Conservation (phyloP, 2,888 invertebrate species). For the Proisotoma minuta region DNA sequence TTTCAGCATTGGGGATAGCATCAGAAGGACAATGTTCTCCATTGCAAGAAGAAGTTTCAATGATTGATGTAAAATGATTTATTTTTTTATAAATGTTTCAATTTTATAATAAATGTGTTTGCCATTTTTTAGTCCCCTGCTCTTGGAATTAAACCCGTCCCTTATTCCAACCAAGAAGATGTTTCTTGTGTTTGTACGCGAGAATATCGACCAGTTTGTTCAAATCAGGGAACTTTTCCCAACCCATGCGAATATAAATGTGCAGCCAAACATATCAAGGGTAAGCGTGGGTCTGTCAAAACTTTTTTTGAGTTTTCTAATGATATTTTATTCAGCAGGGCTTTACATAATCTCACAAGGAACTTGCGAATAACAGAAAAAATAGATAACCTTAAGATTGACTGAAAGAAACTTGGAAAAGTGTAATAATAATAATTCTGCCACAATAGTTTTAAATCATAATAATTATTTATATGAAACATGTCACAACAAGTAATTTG, state of each 20-base stretch:
- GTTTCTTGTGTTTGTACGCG: constrained; percentile 11
- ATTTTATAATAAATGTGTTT: neutral
- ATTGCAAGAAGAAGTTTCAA: neutral
- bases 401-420: no score
- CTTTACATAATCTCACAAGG: neutral
- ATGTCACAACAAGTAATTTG: no score
- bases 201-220: constrained; percentile 16
- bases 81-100: neutral
- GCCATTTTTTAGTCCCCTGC: neutral
- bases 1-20: neutral
- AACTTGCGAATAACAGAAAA: neutral
- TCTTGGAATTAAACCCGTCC: neutral
- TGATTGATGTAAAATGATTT: neutral
- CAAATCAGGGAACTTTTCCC: constrained; percentile 7
- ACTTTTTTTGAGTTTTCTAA: no score
- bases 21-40: neutral
- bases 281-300: no score
- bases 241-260: constrained; percentile 16
- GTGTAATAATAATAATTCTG: no score
- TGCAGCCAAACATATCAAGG: constrained; percentile 14
- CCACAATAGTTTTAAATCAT: no score
- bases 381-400: no score
- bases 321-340: no score
- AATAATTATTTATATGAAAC: no score
- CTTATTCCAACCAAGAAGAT: neutral